Evolutionary conservation across 2,888 invertebrate genomes (phyloP).

Genomic region (Drosophila algonquin): DNA sequence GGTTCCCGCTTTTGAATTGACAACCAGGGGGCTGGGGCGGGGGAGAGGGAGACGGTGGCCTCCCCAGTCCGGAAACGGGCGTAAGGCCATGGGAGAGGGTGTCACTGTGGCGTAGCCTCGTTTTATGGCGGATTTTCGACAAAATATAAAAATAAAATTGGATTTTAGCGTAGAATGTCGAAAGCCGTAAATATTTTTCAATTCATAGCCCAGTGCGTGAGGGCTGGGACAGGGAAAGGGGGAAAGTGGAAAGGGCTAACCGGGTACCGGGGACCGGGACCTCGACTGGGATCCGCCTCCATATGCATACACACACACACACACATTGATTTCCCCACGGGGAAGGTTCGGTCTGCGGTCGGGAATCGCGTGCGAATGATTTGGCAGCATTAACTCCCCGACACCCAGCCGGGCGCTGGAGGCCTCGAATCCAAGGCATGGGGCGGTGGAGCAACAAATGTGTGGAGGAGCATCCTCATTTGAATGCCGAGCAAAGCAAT

Average conservation of each 20-base stretch:
- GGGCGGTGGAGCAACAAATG: constrained; percentile 62
- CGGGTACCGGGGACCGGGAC: background rate
- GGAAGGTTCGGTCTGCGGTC: constrained; percentile 54
- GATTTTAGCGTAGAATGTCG: constrained; percentile 74
- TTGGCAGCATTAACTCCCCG: constrained; percentile 68
- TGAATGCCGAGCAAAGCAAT: constrained; percentile 45
- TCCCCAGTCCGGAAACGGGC: constrained; percentile 12
- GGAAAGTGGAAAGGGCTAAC: background rate
- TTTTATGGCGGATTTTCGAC: constrained; percentile 73
- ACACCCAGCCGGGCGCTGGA: constrained; percentile 31
- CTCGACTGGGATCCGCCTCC: background rate
- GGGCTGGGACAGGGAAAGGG: background rate
- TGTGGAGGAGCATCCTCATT: constrained; percentile 39
- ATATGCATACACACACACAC: constrained; percentile 53
- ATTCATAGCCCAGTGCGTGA: constrained; percentile 60
- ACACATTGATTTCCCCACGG: constrained; percentile 68
- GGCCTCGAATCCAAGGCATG: constrained; percentile 10
- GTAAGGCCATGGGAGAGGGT: background rate
- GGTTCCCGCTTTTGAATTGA: constrained; percentile 63
- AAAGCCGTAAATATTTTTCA: constrained; percentile 79
- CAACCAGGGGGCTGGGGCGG: constrained; percentile 4
- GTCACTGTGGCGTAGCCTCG: constrained; percentile 28
- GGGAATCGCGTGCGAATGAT: constrained; percentile 77
- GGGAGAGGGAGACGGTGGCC: constrained; percentile 13
- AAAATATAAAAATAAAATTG: constrained; percentile 78